Base-by-base conservation (phyloP, 2,888 invertebrate genomes). In the Theristus sp. region DNA sequence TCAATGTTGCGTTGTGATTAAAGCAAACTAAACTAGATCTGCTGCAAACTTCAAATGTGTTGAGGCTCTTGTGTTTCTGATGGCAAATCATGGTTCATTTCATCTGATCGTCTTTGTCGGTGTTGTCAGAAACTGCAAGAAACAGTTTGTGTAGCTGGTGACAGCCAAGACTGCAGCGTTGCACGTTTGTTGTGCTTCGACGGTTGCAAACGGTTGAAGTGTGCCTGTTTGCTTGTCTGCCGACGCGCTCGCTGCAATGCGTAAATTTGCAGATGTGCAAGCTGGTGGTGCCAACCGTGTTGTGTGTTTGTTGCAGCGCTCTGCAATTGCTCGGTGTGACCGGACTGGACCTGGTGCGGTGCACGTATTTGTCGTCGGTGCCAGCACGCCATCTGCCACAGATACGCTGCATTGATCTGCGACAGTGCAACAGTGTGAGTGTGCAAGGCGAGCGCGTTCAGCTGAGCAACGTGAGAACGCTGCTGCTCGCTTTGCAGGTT, bases 291-390 rank as follows among this genome's bases (percentile, higher is more conserved):
- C n/a, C 55, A 2, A 22, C n/a, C 10, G 10, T 20, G 30, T n/a
- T n/a, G 22, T 20, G 6, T 22, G 1, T 2, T 2, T 20, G 20
- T 38, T 58, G 2, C 49, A 58, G 58, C 2, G n/a, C 27, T 1
- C 29, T 58, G 49, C 28, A 20, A 6, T n/a, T 58, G 27, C 49
- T 58, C 27, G 29, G 38, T 28, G 24, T 58, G n/a, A 25, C 27
- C 6, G 58, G 58, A 1, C 47, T 58, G 49, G 58, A 58, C 58
- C 47, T 49, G 58, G 49, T 58, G 49, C n/a, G 25, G 6, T n/a
- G 49, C n/a, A 28, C 6, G 25, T 24, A 24, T 20, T 27, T 57
- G 29, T 24, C 1, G 13, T 3, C 1, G 29, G 6, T 38, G 2
- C 58, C 58, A 13, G 25, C 25, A 1, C 10, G 6, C 20, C 24